phyloP scores from a whole-genome alignment of 2,888 invertebrate species.

The Acanthosepion esculentum region DNA sequence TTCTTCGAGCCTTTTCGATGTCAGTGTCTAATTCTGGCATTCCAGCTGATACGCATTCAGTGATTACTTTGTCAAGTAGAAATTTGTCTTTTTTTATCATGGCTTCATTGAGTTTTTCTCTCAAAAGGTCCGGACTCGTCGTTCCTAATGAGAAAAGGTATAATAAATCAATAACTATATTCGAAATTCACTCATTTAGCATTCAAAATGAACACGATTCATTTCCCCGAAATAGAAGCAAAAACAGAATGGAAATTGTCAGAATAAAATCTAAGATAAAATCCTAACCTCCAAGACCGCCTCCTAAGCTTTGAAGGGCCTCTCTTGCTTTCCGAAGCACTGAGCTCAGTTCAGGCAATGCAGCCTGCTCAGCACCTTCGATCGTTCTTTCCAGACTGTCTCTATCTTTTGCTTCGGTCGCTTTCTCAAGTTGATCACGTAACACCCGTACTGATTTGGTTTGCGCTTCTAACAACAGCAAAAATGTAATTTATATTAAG shows the following conservation, averaged over 20 bases:
- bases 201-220: no score
- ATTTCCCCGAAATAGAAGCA: background rate
- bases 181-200: no score
- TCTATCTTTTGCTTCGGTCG: background rate
- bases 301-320: background rate
- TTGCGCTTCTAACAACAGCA: background rate
- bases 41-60: conserved; percentile 14
- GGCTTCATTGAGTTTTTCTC: background rate
- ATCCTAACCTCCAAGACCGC: background rate
- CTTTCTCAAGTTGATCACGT: background rate
- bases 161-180: no score
- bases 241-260: background rate
- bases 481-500: background rate
- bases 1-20: background rate
- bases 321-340: background rate
- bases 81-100: background rate
- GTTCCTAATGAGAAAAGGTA: background rate
- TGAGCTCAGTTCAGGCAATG: background rate
- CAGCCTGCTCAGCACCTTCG: background rate
- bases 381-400: background rate
- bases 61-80: conserved; percentile 23
- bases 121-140: background rate
- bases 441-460: background rate
- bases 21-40: conserved; percentile 34
- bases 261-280: background rate